Evolutionary conservation across 2,113 vertebrate genomes (phyloP).

Genomic region (Phocoena phocoena): DNA sequence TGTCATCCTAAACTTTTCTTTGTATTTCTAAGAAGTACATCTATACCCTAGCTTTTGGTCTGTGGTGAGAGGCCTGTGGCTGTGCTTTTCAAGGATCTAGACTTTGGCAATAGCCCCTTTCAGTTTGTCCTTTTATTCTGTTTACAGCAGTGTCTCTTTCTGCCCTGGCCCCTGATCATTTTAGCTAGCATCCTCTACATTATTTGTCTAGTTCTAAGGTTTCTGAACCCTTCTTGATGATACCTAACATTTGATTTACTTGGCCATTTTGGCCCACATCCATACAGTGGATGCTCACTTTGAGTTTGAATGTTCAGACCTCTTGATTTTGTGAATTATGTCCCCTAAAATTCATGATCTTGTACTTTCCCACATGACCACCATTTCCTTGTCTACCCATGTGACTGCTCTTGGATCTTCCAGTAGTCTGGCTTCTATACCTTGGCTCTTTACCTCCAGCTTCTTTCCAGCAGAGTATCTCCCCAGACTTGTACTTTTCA

Average conservation of each 20-base stretch:
- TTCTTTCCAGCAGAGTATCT: not conserved
- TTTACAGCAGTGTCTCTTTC: not conserved
- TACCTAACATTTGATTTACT: not conserved
- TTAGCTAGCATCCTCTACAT: not conserved
- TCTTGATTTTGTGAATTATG: constrained; percentile 4
- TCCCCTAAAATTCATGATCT: not conserved
- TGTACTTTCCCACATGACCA: not conserved
- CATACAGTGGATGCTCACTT: not conserved
- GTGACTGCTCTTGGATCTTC: not conserved
- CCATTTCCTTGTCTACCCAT: not conserved
- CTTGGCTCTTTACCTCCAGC: not conserved
- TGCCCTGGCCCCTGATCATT: not conserved
- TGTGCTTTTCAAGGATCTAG: not conserved
- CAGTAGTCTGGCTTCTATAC: not conserved
- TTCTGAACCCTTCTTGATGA: not conserved
- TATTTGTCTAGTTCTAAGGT: not conserved
- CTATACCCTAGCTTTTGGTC: not conserved
- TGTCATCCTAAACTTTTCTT: not conserved
- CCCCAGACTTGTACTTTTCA: not conserved
- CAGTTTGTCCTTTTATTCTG: not conserved
- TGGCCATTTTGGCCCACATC: not conserved
- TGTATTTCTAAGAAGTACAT: not conserved
- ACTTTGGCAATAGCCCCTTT: not conserved
- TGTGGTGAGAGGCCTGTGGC: not conserved
- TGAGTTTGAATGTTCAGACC: not conserved